These are phyloP conservation scores for Zosterops pallidus DNA, from an alignment of 2,113 vertebrate genomes.

Conservation along the genomic window DNA sequence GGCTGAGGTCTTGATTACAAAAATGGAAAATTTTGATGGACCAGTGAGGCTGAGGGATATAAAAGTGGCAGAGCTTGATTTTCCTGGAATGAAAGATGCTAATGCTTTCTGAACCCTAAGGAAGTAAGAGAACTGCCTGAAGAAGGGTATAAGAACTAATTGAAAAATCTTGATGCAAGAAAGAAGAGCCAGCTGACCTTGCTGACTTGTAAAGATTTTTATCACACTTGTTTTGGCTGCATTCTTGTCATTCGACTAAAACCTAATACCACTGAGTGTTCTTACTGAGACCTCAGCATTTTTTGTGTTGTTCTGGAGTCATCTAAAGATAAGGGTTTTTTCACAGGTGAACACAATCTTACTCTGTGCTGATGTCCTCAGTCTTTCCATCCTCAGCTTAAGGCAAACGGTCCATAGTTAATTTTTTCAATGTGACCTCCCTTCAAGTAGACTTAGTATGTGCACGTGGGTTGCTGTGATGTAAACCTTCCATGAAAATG, in stretches of 20 bases:
- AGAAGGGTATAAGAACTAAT: not conserved
- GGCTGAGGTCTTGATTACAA: not conserved
- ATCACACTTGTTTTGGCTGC: not conserved
- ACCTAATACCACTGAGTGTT: not conserved
- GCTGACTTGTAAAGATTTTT: conserved; percentile 24
- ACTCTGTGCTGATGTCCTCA: not conserved
- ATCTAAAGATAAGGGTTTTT: not conserved
- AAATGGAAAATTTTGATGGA: not conserved
- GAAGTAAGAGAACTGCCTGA: not conserved
- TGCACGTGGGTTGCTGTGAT: not conserved
- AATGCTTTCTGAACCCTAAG: not conserved
- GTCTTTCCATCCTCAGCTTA: not conserved
- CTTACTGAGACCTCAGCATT: not conserved
- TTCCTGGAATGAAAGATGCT: not conserved
- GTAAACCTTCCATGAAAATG: not conserved
- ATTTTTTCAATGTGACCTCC: not conserved
- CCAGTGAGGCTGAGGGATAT: not conserved
- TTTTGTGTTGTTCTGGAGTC: not conserved
- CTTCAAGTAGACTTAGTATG: not conserved
- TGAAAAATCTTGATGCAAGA: not conserved
- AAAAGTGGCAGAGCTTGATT: not conserved
- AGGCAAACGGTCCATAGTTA: not conserved
- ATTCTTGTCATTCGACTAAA: not conserved
- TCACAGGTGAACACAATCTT: not conserved
- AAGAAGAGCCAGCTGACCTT: not conserved